phyloP scores from a whole-genome alignment of 2,113 vertebrate genomes.

The Carollia perspicillata region DNA sequence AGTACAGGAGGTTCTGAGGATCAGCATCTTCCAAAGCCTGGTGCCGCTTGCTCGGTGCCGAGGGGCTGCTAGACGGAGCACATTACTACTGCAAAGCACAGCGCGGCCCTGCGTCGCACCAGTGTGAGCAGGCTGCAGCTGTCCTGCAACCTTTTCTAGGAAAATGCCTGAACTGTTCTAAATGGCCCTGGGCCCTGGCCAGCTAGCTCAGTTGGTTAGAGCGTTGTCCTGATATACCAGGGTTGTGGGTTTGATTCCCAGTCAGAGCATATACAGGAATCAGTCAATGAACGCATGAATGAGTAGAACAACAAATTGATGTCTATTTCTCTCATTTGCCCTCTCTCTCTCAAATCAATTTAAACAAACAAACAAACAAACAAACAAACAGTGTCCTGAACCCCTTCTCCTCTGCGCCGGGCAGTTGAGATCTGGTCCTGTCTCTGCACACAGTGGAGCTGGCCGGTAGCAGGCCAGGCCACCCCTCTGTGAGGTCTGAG shows the following conservation, averaged over 20 bases:
- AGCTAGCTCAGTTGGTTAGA: too few species aligned
- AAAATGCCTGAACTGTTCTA: neutral
- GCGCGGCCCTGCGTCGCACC: neutral
- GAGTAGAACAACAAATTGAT: too few species aligned
- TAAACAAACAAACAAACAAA: too few species aligned
- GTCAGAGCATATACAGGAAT: too few species aligned
- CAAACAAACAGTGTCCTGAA: neutral
- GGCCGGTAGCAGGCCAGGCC: neutral
- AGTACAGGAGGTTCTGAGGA: constrained; percentile 38
- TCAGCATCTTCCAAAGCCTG: constrained; percentile 61
- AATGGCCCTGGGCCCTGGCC: neutral
- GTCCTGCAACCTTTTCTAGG: neutral
- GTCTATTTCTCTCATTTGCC: too few species aligned
- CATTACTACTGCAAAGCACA: neutral
- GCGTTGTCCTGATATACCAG: too few species aligned
- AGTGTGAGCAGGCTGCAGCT: neutral
- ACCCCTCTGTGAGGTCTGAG: too few species aligned
- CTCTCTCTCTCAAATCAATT: too few species aligned
- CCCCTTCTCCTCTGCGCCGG: neutral
- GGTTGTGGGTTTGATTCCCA: too few species aligned
- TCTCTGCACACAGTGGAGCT: neutral
- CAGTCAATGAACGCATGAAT: too few species aligned
- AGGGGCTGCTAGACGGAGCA: constrained; percentile 48
- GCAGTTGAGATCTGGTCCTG: neutral
- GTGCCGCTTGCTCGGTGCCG: neutral